These are phyloP conservation scores for Sinelater perroti DNA, from an alignment of 2,888 invertebrate genomes.

Conservation along the genomic window DNA sequence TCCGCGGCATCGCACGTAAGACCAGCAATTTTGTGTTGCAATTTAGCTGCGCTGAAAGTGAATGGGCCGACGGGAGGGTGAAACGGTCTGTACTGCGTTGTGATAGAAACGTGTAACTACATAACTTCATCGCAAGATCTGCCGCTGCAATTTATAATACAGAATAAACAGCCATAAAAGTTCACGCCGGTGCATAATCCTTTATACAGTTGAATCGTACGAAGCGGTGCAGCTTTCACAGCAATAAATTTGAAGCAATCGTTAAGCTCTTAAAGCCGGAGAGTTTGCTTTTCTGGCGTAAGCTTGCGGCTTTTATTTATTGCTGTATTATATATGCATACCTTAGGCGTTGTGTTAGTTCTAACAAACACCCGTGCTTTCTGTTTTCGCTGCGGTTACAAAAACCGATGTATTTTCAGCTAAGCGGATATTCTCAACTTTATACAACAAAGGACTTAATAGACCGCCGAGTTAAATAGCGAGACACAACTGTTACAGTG, in stretches of 20 bases:
- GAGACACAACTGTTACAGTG: conserved; percentile 4
- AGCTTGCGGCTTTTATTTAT: neutral
- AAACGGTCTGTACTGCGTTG: too few species aligned
- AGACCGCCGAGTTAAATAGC: neutral
- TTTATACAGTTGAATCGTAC: neutral
- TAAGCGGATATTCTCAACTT: neutral
- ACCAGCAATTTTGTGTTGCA: too few species aligned
- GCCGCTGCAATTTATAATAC: neutral
- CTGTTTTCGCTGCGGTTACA: neutral
- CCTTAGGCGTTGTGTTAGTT: neutral
- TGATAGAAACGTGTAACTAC: too few species aligned
- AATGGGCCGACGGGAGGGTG: too few species aligned
- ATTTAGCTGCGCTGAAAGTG: too few species aligned
- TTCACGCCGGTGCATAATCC: conserved; percentile 5
- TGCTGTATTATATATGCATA: neutral
- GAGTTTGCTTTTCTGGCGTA: neutral
- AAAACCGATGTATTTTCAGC: neutral
- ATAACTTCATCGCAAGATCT: too few species aligned
- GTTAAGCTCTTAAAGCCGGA: neutral
- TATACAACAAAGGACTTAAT: neutral
- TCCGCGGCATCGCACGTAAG: too few species aligned
- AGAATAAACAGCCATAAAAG: neutral
- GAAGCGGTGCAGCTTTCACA: neutral
- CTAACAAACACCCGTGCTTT: neutral
- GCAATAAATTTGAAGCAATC: neutral